A percentile compares a stretch with the other conserved stretches of the same genome.
phyloP scores from a whole-genome alignment of 1,140 invertebrate genomes.

The Magallana angulata region DNA sequence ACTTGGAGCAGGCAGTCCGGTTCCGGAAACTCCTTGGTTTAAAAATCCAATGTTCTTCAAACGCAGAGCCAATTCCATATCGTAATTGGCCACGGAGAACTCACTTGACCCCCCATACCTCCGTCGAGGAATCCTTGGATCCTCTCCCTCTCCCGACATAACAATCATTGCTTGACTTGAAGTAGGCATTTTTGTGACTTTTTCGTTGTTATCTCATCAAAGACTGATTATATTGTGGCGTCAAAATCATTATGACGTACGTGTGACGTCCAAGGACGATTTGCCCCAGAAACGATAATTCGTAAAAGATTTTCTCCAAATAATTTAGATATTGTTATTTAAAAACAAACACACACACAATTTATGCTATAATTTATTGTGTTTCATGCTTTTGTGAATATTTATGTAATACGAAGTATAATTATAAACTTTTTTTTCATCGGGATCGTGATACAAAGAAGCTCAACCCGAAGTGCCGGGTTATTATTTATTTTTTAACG shows the following conservation, averaged over 20 bases:
- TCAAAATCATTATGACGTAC: not conserved
- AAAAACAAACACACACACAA: too few species aligned
- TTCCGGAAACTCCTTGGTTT: not conserved
- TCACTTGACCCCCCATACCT: not conserved
- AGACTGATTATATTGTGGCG: not conserved
- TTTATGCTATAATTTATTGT: too few species aligned
- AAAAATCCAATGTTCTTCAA: conserved; percentile 2
- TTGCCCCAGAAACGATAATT: too few species aligned
- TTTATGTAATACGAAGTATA: too few species aligned
- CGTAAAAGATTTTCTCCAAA: too few species aligned
- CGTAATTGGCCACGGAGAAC: conserved; percentile 22
- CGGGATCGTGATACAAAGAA: not conserved
- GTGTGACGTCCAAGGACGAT: not conserved
- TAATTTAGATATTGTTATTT: too few species aligned
- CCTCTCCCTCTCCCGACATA: conserved; percentile 18
- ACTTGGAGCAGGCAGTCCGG: not conserved
- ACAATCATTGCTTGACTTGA: conserved; percentile 46
- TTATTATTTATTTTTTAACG: too few species aligned
- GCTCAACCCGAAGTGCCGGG: not conserved
- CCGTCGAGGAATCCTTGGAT: conserved; percentile 44
- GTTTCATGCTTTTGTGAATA: too few species aligned
- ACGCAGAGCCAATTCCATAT: not conserved
- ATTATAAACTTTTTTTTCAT: not conserved
- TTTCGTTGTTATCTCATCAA: not conserved
- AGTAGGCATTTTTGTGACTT: conserved; percentile 33